Base-by-base conservation (phyloP, 1,140 invertebrate genomes). In the Psilanteris sp. region DNA sequence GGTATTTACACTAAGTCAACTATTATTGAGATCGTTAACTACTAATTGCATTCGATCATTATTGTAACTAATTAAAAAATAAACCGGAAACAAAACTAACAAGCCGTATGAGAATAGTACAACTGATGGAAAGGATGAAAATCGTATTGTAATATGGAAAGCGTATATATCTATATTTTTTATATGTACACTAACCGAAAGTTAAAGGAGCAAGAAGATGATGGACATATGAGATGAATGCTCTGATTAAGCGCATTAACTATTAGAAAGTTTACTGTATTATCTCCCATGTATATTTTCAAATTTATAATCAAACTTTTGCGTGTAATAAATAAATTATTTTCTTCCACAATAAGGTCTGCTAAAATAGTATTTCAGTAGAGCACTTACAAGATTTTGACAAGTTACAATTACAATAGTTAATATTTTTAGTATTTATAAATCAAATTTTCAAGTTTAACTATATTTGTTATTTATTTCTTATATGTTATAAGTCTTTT, bases 131-230 rank as follows among this genome's bases (percentile, higher is more conserved):
- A 81, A 66, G 36, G 70, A 61, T 81, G 18, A 46, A 83, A 82
- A 83, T 79, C 71, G 77, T 83, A 86, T 84, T 83, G 82, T 81
- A 81, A 83, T 85, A 83, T 73, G 81, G 77, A 84, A 83, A 83
- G 80, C 83, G 85, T 81, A 82, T 86, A 84, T 83, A 85, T 79
- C 79, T 83, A 87, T 87, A 86, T 87, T 79, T 77, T 87, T 85
- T 87, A 87, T 87, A 85, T 85, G 79, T 61, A 64, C 44, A 66
- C 80, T 80, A 82, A 85, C 75, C 81, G 77, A 79, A 85, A 83
- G 81, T 77, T 76, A 79, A 46, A 81, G 76, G 72, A 79, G 78
- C 81, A 79, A 79, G 20, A 50, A 43, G 11, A 48, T 36, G 27
- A 64, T 29, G 34, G 32, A 24, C 14, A 73, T 34, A 62, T 9